Conservation (phyloP, 1,140 invertebrate genomes). For the Drosophila bifasciata region DNA sequence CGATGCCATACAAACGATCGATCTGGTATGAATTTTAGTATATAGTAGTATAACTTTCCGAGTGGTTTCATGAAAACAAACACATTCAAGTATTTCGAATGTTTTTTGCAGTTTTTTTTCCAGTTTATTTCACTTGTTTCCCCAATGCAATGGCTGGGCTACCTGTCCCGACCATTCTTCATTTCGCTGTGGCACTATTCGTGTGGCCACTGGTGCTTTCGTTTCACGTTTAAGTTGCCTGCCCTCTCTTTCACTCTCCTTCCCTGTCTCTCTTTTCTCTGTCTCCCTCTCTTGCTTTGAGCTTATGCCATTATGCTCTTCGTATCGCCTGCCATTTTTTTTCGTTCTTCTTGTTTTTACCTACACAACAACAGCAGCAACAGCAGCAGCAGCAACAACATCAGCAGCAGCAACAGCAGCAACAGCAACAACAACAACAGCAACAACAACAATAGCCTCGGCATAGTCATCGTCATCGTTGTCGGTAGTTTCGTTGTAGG, state of each 20-base stretch:
- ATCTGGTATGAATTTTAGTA: background rate
- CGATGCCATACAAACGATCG: too few relatives aligned
- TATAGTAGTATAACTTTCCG: too few relatives aligned
- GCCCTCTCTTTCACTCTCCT: constrained; percentile 18
- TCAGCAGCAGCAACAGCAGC: constrained; percentile 28
- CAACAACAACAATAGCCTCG: constrained; percentile 24
- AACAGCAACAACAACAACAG: constrained; percentile 24
- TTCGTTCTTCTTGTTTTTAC: constrained; percentile 58
- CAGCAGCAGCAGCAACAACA: constrained; percentile 29
- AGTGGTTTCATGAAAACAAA: too few relatives aligned
- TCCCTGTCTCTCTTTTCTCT: background rate
- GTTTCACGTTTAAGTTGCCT: constrained; percentile 22
- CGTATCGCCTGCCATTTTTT: constrained; percentile 69
- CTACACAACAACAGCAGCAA: constrained; percentile 47
- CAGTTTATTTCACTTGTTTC: too few relatives aligned
- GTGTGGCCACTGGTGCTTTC: constrained; percentile 38
- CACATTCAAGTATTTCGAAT: too few relatives aligned
- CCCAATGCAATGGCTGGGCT: constrained; percentile 4
- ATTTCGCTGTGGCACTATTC: constrained; percentile 16
- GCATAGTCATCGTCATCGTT: constrained; percentile 44
- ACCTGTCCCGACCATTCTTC: background rate
- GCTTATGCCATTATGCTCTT: constrained; percentile 60
- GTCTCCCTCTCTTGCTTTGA: constrained; percentile 5
- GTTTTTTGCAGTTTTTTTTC: too few relatives aligned
- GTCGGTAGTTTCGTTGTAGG: constrained; percentile 80